Conservation (phyloP, 2,888 invertebrate species). For the Stomorhina lunata region DNA sequence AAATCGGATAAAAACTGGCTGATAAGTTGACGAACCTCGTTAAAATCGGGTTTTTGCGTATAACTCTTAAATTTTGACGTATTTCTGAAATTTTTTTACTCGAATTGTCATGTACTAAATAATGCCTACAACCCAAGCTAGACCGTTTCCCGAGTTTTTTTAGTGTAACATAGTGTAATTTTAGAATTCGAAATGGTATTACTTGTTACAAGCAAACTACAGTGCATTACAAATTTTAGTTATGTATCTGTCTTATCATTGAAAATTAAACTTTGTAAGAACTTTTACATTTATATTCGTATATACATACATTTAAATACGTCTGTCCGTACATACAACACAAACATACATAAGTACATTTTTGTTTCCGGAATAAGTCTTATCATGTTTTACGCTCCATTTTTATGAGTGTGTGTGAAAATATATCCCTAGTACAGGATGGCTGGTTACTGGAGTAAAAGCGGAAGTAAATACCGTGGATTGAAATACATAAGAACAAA, state of each 20-base stretch:
- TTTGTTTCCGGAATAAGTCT: neutral
- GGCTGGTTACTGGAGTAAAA: neutral
- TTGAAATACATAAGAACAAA: slow-evolving; percentile 2
- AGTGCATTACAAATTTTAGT: slow-evolving; percentile 15
- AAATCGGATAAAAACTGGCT: too few species aligned
- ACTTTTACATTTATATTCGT: slow-evolving; percentile 18
- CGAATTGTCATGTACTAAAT: too few species aligned
- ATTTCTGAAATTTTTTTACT: too few species aligned
- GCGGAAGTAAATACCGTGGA: neutral
- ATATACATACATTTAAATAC: neutral
- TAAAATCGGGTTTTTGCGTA: too few species aligned
- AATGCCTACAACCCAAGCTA: too few species aligned
- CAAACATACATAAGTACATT: neutral
- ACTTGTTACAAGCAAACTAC: neutral
- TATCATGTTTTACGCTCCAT: neutral
- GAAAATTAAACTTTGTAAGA: slow-evolving; percentile 47
- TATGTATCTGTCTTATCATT: slow-evolving; percentile 44
- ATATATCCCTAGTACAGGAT: neutral
- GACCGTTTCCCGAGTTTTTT: too few species aligned
- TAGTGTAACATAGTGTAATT: too few species aligned
- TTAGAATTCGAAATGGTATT: neutral
- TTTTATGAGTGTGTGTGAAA: neutral
- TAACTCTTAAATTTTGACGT: too few species aligned
- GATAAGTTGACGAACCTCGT: too few species aligned
- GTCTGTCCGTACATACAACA: neutral